Percentiles rank a stretch among this genome's conserved stretches.
These are phyloP conservation scores for Lacerta agilis DNA, from an alignment of 2,797 vertebrate genomes.

Conservation along the genomic window DNA sequence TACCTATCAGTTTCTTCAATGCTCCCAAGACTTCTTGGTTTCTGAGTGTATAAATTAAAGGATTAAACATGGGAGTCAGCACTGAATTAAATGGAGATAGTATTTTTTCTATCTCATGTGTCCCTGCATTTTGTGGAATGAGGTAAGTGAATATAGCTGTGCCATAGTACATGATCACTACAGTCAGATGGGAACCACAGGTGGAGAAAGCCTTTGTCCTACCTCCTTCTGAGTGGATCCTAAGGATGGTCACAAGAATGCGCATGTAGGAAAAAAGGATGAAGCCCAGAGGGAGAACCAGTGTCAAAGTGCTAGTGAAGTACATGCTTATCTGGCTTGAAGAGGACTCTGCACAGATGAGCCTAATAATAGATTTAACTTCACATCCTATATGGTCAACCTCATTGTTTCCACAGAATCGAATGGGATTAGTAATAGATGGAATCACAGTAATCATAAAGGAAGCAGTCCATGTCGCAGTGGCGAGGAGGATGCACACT, in stretches of 20 bases:
- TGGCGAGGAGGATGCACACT: not conserved
- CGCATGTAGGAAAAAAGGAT: constrained; percentile 58
- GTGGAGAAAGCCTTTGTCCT: constrained; percentile 60
- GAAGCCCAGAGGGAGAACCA: constrained; percentile 47
- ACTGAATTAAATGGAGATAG: constrained; percentile 50
- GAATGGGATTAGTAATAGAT: not conserved
- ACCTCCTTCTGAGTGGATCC: constrained; percentile 32
- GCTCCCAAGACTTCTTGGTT: constrained; percentile 46
- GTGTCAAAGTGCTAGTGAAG: constrained; percentile 38
- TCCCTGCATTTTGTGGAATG: constrained; percentile 42
- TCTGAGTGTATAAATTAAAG: constrained; percentile 60
- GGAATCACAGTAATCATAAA: not conserved
- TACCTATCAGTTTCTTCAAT: not conserved
- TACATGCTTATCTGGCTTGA: constrained; percentile 45
- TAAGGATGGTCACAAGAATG: constrained; percentile 46
- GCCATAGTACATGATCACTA: constrained; percentile 60
- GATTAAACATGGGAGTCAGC: constrained; percentile 42
- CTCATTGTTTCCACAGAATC: constrained; percentile 2
- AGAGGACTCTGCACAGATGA: constrained; percentile 1
- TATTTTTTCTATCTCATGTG: constrained; percentile 49
- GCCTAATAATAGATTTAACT: not conserved
- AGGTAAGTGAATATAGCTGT: constrained; percentile 55
- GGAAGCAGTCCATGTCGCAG: not conserved
- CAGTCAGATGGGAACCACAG: constrained; percentile 53
- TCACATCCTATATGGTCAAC: constrained; percentile 12